Base-by-base conservation (phyloP, 1,140 invertebrate species). In the Aleiodes sp. region DNA sequence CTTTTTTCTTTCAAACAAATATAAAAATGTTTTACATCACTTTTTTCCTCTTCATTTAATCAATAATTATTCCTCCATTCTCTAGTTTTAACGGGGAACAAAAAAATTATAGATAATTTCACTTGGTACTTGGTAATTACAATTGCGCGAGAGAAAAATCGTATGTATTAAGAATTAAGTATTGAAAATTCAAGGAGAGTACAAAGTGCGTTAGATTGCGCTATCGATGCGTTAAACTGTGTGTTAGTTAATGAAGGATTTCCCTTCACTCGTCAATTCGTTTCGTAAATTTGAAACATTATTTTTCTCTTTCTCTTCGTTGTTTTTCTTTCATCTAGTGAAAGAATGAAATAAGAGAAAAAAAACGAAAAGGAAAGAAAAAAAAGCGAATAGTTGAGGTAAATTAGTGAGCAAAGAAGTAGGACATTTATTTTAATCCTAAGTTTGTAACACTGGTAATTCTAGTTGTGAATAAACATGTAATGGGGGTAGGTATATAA, bases 401-500 rank as follows among this genome's bases (percentile, higher is more conserved):
- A 1, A 52, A 52, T 52, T 16, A 52, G 2, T 7, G 16, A 52
- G 2, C 19, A 4, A 24, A 52, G 16, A 52, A 52, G 46, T 52
- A 26, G 46, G 46, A 21, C 46, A 24, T 52, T 52, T 52, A 52
- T 52, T 52, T 52, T 24, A 52, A 24, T 21, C 16, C 46, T 52
- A 9, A 16, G 3, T 52, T n/a, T n/a, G n/a, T n/a, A n/a, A n/a
- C n/a, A n/a, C 16, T 24, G 21, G 46, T 24, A 52, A 52, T 52
- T 52, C 19, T 24, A 52, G 46, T 21, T 24, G 26, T 24, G 46
- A 46, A 52, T 52, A 52, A 52, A 52, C 46, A 52, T 52, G 46
- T 52, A 52, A 52, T 52, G 46, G 46, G 46, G 46, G 46, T 52
- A 52, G 46, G n/a, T n/a, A n/a, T n/a, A n/a, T n/a, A n/a, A n/a